Evolutionary conservation across 1,140 invertebrate species (phyloP).

Genomic region (Neodiprion lecontei): DNA sequence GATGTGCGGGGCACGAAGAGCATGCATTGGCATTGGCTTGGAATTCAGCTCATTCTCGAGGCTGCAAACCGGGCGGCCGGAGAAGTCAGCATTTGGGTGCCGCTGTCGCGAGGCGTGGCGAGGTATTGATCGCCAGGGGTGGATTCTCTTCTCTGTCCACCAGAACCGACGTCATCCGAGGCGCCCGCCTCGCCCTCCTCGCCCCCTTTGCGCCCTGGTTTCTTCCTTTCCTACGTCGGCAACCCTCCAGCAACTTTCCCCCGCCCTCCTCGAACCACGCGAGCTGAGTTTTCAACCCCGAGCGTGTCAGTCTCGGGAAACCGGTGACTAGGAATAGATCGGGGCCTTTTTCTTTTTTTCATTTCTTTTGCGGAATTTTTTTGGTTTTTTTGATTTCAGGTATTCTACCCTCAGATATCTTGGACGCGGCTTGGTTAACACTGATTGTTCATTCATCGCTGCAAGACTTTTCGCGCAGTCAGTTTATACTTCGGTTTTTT

Average conservation of each 20-base stretch:
- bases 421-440: too few species aligned
- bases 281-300: not conserved
- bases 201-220: constrained; percentile 28
- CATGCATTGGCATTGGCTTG: not conserved
- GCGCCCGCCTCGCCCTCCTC: constrained; percentile 40
- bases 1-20: too few species aligned
- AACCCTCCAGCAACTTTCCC: constrained; percentile 9
- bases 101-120: constrained; percentile 55
- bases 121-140: constrained; percentile 54
- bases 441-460: too few species aligned
- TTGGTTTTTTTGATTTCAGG: too few species aligned
- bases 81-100: constrained; percentile 49
- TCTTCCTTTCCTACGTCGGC: constrained; percentile 26
- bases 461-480: too few species aligned
- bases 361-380: too few species aligned
- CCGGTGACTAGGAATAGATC: not conserved
- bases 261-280: not conserved
- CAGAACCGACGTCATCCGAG: constrained; percentile 49
- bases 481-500: too few species aligned
- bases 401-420: too few species aligned
- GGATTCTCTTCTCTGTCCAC: constrained; percentile 45
- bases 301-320: not conserved
- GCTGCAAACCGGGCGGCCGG: constrained; percentile 31
- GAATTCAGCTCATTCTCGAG: constrained; percentile 6
- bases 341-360: too few species aligned